Conservation (phyloP, 2,113 vertebrate species). For the Atherinomorus stipes region DNA sequence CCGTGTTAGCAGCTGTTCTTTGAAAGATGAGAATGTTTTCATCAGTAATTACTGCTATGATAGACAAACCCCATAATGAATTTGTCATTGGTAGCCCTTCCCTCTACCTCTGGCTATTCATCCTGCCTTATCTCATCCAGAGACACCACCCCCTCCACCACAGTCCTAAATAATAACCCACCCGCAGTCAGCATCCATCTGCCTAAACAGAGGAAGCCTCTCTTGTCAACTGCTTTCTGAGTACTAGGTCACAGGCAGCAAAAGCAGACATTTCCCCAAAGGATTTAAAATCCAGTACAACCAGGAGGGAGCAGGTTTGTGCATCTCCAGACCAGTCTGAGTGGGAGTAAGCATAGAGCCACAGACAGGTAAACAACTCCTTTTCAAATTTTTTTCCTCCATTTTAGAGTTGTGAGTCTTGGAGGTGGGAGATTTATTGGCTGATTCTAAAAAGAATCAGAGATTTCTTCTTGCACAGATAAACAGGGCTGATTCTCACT, state of each 20-base stretch:
- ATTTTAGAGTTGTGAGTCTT: background rate
- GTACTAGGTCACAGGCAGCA: constrained; percentile 43
- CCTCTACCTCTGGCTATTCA: constrained; percentile 58
- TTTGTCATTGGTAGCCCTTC: constrained; percentile 62
- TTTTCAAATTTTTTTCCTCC: no score
- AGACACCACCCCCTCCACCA: constrained; percentile 15
- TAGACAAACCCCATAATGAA: constrained; percentile 55
- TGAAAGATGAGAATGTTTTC: constrained; percentile 56
- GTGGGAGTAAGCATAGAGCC: constrained; percentile 47
- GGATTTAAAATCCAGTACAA: constrained; percentile 61
- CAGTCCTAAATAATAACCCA: constrained; percentile 66
- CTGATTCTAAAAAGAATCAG: constrained; percentile 1
- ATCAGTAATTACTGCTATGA: constrained; percentile 58
- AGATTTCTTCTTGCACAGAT: constrained; percentile 2
- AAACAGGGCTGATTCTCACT: background rate
- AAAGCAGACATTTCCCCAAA: constrained; percentile 43
- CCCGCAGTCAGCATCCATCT: constrained; percentile 55
- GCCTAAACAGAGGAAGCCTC: constrained; percentile 55
- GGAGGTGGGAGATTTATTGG: constrained; percentile 6
- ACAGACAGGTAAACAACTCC: constrained; percentile 63
- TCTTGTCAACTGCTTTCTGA: constrained; percentile 46
- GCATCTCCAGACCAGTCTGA: constrained; percentile 36
- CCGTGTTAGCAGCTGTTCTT: constrained; percentile 44
- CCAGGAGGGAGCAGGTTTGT: constrained; percentile 34
- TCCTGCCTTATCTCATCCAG: constrained; percentile 51